Evolutionary conservation across 2,113 vertebrate genomes (phyloP).

Genomic region (Puffinus mauretanicus): DNA sequence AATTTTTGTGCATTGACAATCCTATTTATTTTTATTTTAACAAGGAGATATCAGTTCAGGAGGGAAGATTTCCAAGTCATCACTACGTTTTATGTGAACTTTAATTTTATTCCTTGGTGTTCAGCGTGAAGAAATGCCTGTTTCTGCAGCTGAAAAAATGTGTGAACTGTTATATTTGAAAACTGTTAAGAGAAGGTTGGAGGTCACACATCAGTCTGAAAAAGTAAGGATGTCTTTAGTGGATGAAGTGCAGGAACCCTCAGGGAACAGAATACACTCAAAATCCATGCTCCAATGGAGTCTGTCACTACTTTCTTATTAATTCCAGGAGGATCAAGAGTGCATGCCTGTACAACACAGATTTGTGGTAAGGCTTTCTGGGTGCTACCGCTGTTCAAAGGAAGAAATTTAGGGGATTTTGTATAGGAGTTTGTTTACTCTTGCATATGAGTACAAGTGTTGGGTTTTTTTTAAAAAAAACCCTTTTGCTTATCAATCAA

Average conservation of each 20-base stretch:
- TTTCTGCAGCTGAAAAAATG: neutral
- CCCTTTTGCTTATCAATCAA: neutral
- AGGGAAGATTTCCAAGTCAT: neutral
- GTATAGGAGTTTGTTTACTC: neutral
- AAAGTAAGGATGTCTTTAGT: neutral
- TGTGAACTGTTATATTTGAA: neutral
- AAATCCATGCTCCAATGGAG: neutral
- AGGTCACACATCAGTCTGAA: neutral
- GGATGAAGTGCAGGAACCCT: neutral
- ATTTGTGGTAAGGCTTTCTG: neutral
- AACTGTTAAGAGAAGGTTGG: neutral
- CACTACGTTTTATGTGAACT: neutral
- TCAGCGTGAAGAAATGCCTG: neutral
- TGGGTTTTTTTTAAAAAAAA: no score
- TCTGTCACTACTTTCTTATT: neutral
- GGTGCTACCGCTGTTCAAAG: neutral
- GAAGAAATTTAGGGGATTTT: neutral
- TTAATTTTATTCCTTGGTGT: neutral
- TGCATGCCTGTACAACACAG: neutral
- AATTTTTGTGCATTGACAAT: neutral
- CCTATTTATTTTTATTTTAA: neutral
- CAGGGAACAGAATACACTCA: neutral
- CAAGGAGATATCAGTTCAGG: neutral
- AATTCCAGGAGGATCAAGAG: neutral
- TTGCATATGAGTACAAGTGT: neutral